Base-by-base conservation (phyloP, 2,797 vertebrate species). In the Eidolon dupreanum region DNA sequence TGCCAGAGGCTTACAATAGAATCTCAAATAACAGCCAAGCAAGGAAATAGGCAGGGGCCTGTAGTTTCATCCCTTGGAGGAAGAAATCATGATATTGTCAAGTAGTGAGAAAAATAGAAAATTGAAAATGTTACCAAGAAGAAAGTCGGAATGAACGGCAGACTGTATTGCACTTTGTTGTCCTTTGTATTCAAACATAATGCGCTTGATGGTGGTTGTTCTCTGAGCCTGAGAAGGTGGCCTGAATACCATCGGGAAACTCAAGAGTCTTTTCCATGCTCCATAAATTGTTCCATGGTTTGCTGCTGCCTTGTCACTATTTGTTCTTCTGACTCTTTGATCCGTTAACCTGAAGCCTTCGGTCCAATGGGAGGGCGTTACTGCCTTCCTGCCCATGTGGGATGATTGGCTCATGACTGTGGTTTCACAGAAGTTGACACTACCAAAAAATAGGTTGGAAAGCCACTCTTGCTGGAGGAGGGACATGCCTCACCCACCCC, bases 1-100 rank as follows among this genome's bases (percentile, higher is more conserved):
- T 93, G 73, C 90, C 86, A 71, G 74, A 84, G 88, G 83, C 87
- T 98, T 94, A 71, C 55, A 94, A 97, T n/a, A 77, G 90, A 96
- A 70, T 70, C 38, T 94, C 78, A 43, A 78, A 88, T 83, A 94
- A 97, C 20, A 96, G 81, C 82, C 38, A 65, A 66, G 59, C 90
- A 71, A 49, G 77, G 51, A 93, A 95, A 78, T 71, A 88, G 85
- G 81, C 92, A 93, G 82, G 24, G 77, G 57, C 41, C 66, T 90
- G 33, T 36, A 63, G 43, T n/a, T 75, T 85, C 95, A 86, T 88
- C 70, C 90, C 84, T 88, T n/a, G 65, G 85, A 90, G 92, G 63
- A 90, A 95, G 63, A 88, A 95, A 97, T 79, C 51, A 51, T 55
- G 90, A 88, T 92, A 94, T 74, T 94, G 81, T 92, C 92, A 66